Base-by-base conservation (phyloP, 2,888 invertebrate genomes). In the Andrena flavipes region DNA sequence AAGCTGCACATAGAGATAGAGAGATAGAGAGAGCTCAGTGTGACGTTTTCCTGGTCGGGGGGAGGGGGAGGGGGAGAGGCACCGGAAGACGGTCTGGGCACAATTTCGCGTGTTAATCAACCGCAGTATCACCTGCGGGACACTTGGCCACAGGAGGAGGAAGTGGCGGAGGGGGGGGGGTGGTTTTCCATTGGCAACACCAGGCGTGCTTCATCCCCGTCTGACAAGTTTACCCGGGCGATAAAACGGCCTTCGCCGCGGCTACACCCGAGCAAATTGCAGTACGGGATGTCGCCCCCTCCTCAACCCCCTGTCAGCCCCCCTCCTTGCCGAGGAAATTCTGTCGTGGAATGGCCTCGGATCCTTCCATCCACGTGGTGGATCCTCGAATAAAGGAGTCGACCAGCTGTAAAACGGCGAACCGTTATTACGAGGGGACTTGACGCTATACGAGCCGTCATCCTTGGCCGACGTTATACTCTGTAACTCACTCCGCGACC, bases 391-490 rank as follows among this genome's bases (percentile, higher is more conserved):
- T 82, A 85, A 85, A 85, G 82, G 85, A 75, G 74, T 86, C 86
- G 86, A 86, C 86, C 86, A 86, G 86, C 86, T 86, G 86, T 86
- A 86, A 86, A 86, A 86, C 85, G 86, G 80, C 76, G 83, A 73
- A 86, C 85, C 87, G 87, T 87, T 87, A 87, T 87, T 87, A 87
- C 84, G 87, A 87, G 83, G 85, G 76, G 85, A 67, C 73, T 70
- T 74, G 56, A 65, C 64, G 78, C 73, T 83, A 79, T 79, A 82
- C 82, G 84, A 82, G 82, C 72, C 77, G 75, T 79, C 82, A 79
- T 83, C 60, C 83, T 80, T 84, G 81, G 69, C 72, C 75, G 62
- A 65, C 75, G 80, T 84, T 80, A 75, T 69, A 59, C 56, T 65
- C 70, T 63, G 75, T 86, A 76, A 79, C 82, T 82, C 81, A 78